phyloP scores from a whole-genome alignment of 2,888 invertebrate species.

The Oscheius onirici region DNA sequence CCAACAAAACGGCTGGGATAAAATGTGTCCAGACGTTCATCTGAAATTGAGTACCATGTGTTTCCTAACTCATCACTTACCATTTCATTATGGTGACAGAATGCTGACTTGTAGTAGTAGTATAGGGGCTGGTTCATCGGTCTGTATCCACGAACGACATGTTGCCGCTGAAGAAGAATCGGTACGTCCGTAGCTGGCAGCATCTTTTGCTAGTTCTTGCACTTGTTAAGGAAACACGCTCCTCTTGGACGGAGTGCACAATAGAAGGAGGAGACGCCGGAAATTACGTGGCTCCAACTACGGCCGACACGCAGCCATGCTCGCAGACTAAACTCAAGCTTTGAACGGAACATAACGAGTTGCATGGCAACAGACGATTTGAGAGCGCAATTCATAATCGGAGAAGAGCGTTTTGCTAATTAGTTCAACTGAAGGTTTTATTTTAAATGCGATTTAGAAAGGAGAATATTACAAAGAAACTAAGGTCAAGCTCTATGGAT shows the following conservation, averaged over 20 bases:
- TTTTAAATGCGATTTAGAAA: too few relatives aligned
- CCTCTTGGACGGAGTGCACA: constrained; percentile 1
- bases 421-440: too few relatives aligned
- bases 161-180: constrained; percentile 51
- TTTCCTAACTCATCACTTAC: constrained; percentile 35
- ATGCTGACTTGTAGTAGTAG: constrained; percentile 64
- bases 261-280: constrained; percentile 2
- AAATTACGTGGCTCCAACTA: constrained; percentile 8
- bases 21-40: constrained; percentile 68
- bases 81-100: constrained; percentile 64
- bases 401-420: too few relatives aligned
- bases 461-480: too few relatives aligned
- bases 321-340: too few relatives aligned
- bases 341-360: too few relatives aligned
- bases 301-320: neutral
- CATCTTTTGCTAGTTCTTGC: neutral
- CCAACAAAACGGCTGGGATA: constrained; percentile 57
- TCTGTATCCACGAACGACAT: constrained; percentile 62
- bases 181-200: constrained; percentile 47
- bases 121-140: constrained; percentile 54
- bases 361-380: too few relatives aligned
- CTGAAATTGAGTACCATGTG: constrained; percentile 40
- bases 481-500: too few relatives aligned
- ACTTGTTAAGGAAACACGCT: neutral
- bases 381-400: too few relatives aligned